phyloP scores from a whole-genome alignment of 2,888 invertebrate species.

The Melanargia galathea region DNA sequence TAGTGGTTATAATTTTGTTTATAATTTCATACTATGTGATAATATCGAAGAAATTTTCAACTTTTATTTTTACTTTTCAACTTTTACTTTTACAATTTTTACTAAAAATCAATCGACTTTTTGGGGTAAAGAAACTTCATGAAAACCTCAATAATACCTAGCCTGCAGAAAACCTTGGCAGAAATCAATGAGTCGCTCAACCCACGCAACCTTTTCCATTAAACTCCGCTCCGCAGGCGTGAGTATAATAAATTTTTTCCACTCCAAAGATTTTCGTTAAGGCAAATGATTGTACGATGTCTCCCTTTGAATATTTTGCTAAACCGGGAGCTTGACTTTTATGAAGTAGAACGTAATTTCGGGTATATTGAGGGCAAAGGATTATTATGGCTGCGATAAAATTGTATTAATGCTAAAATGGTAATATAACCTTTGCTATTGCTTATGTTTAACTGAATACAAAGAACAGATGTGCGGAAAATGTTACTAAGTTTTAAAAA shows the following conservation, averaged over 20 bases:
- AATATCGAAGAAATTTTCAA: too few relatives aligned
- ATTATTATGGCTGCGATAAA: not conserved
- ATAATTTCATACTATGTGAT: too few relatives aligned
- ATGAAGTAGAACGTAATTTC: slow-evolving; percentile 1
- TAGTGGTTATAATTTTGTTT: too few relatives aligned
- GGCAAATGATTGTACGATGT: slow-evolving; percentile 11
- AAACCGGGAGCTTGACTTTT: not conserved
- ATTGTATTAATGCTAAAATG: too few relatives aligned
- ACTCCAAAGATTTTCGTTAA: slow-evolving; percentile 7
- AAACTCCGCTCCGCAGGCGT: slow-evolving; percentile 14
- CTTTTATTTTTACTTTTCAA: too few relatives aligned
- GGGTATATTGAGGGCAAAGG: not conserved
- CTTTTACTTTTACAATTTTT: too few relatives aligned
- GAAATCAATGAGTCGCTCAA: slow-evolving; percentile 31
- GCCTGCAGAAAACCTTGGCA: not conserved
- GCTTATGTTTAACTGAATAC: too few relatives aligned
- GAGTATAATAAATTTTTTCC: slow-evolving; percentile 12
- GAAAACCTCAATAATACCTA: slow-evolving; percentile 15
- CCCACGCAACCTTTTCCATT: slow-evolving; percentile 32
- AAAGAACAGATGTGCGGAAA: too few relatives aligned
- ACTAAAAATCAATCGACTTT: too few relatives aligned
- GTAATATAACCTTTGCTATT: too few relatives aligned
- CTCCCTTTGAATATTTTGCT: slow-evolving; percentile 10
- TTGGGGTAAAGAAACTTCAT: not conserved
- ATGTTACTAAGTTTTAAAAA: too few relatives aligned